Conservation (phyloP, 2,888 invertebrate species). For the Sminthurides aquaticus region DNA sequence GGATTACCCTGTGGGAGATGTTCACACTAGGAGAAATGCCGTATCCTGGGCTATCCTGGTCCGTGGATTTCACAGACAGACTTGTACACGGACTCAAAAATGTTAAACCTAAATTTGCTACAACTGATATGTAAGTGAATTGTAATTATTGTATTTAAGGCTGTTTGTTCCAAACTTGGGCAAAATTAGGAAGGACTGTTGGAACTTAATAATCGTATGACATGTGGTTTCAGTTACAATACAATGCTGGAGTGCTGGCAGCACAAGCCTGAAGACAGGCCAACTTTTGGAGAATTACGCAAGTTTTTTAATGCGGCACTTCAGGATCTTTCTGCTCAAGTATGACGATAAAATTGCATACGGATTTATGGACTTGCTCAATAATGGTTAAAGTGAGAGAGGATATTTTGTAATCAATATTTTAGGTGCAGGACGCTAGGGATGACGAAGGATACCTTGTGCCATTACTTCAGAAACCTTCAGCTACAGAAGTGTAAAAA, state of each 20-base stretch:
- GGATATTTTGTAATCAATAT: not conserved
- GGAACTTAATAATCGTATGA: not conserved
- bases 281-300: slow-evolving; percentile 10
- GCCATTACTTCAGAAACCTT: slow-evolving; percentile 7
- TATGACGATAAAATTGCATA: not conserved
- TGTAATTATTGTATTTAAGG: not conserved
- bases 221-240: slow-evolving; percentile 1
- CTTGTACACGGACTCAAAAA: slow-evolving; percentile 13
- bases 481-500: not conserved
- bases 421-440: slow-evolving; percentile 8
- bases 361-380: too few relatives aligned
- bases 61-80: slow-evolving; percentile 12
- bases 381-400: not conserved
- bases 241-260: slow-evolving; percentile 24
- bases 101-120: slow-evolving; percentile 14
- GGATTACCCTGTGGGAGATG: slow-evolving; percentile 18
- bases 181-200: not conserved
- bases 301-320: slow-evolving; percentile 13
- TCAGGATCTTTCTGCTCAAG: slow-evolving; percentile 5
- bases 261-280: slow-evolving; percentile 16
- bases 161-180: not conserved
- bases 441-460: slow-evolving; percentile 16
- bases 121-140: slow-evolving; percentile 10
- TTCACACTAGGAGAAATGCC: slow-evolving; percentile 16
- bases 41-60: slow-evolving; percentile 18